These are phyloP conservation scores for Passer montanus DNA, from an alignment of 2,113 vertebrate genomes.

Conservation along the genomic window DNA sequence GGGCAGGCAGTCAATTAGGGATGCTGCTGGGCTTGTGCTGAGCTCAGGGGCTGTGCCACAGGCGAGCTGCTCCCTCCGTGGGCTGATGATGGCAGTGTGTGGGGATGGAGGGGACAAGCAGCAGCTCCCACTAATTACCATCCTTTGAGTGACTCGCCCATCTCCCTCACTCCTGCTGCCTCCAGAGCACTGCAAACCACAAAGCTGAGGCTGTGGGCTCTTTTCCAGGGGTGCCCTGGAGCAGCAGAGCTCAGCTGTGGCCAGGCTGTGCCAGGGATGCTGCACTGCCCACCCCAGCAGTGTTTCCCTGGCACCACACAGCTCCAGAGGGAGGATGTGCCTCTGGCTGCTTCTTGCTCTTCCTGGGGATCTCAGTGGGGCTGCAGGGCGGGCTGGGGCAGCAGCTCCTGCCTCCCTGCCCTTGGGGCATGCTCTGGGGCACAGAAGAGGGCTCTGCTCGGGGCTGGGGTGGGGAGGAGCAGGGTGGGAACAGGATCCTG, in stretches of 20 bases:
- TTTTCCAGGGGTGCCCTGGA: background rate
- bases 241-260: background rate
- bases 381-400: fast-evolving
- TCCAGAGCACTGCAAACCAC: background rate
- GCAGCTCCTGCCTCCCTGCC: fast-evolving
- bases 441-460: fast-evolving
- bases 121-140: background rate
- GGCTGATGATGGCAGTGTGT: background rate
- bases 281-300: background rate
- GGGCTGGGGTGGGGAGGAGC: background rate
- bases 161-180: background rate
- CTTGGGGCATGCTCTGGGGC: fast-evolving
- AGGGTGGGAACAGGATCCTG: background rate
- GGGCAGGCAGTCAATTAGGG: background rate
- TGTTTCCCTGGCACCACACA: fast-evolving
- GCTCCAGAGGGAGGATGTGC: background rate
- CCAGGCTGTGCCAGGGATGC: background rate
- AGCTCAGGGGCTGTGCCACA: background rate
- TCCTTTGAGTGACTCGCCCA: background rate
- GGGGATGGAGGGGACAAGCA: background rate
- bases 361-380: fast-evolving
- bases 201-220: fast-evolving
- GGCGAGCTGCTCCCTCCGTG: fast-evolving
- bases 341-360: background rate
- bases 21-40: background rate